Conservation (phyloP, 2,888 invertebrate species). For the Epistrophe grossulariae region DNA sequence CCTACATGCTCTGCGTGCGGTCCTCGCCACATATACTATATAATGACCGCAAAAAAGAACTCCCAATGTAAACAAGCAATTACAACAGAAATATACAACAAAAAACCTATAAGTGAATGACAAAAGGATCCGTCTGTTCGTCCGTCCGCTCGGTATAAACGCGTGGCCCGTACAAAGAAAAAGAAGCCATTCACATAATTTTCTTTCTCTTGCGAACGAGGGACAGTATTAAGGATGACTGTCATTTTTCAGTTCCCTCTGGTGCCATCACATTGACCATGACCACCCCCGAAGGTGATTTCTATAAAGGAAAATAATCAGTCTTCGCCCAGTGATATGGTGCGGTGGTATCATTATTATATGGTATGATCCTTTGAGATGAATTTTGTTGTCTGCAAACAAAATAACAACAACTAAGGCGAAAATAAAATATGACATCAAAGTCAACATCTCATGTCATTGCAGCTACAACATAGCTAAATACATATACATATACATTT, state of each 20-base stretch:
- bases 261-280: slow-evolving; percentile 55
- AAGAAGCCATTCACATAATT: slow-evolving; percentile 50
- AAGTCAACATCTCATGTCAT: slow-evolving; percentile 76
- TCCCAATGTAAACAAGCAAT: slow-evolving; percentile 71
- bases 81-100: slow-evolving; percentile 66
- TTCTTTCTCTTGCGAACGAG: slow-evolving; percentile 24
- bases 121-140: slow-evolving; percentile 50
- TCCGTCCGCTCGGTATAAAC: slow-evolving; percentile 29
- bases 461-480: slow-evolving; percentile 14
- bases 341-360: neutral
- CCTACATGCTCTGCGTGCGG: slow-evolving; percentile 64
- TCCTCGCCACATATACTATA: slow-evolving; percentile 26
- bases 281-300: slow-evolving; percentile 75
- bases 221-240: slow-evolving; percentile 73
- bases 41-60: slow-evolving; percentile 51
- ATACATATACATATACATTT: neutral
- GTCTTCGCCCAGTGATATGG: slow-evolving; percentile 15
- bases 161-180: slow-evolving; percentile 59
- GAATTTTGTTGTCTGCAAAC: slow-evolving; percentile 28
- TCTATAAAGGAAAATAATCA: slow-evolving; percentile 28
- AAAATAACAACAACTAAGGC: slow-evolving; percentile 39
- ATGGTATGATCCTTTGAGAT: slow-evolving; percentile 31
- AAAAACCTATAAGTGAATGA: slow-evolving; percentile 22
- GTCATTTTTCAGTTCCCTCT: slow-evolving; percentile 72
- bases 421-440: slow-evolving; percentile 77